A percentile compares a stretch with the other conserved stretches of the same genome.
phyloP scores from a whole-genome alignment of 2,797 vertebrate genomes.

The Pseudochirops corinnae region DNA sequence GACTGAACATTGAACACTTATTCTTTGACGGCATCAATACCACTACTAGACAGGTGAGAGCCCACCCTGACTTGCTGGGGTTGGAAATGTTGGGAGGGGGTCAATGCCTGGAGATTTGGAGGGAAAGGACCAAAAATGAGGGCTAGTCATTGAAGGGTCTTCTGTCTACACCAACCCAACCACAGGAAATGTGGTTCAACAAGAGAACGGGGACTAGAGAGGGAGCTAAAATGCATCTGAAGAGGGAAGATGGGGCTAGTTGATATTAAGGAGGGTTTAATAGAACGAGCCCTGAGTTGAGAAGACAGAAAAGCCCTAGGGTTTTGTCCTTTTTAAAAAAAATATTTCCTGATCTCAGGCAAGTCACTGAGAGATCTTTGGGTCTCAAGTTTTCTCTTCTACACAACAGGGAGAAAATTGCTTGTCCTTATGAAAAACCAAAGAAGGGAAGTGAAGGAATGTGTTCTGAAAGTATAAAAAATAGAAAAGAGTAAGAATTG shows the following conservation, averaged over 20 bases:
- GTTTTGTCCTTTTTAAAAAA: background rate
- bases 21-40: background rate
- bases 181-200: background rate
- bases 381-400: background rate
- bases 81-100: background rate
- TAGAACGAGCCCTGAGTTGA: background rate
- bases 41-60: conserved; percentile 61
- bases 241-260: background rate
- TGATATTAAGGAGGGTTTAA: background rate
- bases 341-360: background rate
- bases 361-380: background rate
- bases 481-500: background rate
- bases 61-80: background rate
- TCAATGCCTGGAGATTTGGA: conserved; percentile 33
- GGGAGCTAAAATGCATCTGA: background rate
- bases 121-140: background rate
- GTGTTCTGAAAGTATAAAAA: background rate
- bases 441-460: background rate
- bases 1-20: background rate
- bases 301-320: background rate
- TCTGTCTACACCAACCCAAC: background rate
- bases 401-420: background rate
- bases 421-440: background rate
- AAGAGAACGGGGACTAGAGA: background rate
- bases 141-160: background rate